phyloP scores from a whole-genome alignment of 2,113 vertebrate genomes.

The Sarotherodon lohbergeri region DNA sequence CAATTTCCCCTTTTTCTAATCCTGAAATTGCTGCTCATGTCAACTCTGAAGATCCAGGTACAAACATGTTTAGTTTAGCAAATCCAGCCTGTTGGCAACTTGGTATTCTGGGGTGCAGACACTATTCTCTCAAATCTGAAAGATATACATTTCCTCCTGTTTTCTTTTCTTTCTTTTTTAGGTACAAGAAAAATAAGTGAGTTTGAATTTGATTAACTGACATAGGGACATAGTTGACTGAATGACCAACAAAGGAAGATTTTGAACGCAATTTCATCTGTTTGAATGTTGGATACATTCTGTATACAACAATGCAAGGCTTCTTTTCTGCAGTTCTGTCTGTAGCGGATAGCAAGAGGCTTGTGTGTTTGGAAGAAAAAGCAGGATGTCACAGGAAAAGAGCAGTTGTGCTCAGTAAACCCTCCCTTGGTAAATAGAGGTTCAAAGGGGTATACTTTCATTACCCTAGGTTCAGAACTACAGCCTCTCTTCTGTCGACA shows the following conservation, averaged over 20 bases:
- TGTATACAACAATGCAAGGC: not conserved
- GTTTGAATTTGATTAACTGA: not conserved
- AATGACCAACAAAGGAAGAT: not conserved
- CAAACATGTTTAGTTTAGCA: slow-evolving; percentile 34
- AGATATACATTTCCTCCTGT: not conserved
- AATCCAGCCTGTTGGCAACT: slow-evolving; percentile 11
- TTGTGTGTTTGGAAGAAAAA: not conserved
- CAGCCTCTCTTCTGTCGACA: slow-evolving; percentile 32
- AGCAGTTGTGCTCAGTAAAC: slow-evolving; percentile 21
- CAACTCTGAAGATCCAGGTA: slow-evolving; percentile 27
- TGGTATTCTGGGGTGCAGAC: not conserved
- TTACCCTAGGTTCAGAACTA: slow-evolving; percentile 16
- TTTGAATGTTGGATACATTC: not conserved
- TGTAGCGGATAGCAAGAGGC: not conserved
- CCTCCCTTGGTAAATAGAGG: slow-evolving; percentile 49
- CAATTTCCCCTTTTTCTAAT: slow-evolving; percentile 45
- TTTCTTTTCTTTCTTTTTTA: not conserved
- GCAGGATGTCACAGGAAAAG: slow-evolving; percentile 28
- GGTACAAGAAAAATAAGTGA: not conserved
- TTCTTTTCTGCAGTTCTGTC: not conserved
- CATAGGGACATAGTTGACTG: not conserved
- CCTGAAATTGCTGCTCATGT: slow-evolving; percentile 50
- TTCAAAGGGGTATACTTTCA: slow-evolving; percentile 49
- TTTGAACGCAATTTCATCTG: not conserved
- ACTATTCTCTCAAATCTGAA: not conserved